These are phyloP conservation scores for Hemaris fuciformis DNA, from an alignment of 2,888 invertebrate genomes.

Conservation along the genomic window DNA sequence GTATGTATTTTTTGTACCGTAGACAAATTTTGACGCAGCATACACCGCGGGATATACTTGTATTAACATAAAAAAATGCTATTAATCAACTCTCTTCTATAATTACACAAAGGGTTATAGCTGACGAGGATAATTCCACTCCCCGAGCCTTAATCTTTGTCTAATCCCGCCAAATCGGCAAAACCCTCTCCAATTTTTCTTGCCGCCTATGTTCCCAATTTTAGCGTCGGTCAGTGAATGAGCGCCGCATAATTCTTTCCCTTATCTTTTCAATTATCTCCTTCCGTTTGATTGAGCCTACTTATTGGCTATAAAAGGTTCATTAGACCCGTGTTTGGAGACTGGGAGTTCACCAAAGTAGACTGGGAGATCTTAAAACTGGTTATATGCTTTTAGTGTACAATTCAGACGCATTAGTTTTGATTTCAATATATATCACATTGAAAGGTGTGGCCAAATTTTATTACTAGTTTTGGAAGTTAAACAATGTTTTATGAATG, in stretches of 20 bases:
- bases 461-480: too few species aligned
- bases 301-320: conserved; percentile 33
- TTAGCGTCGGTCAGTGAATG: conserved; percentile 20
- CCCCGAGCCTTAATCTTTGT: background rate
- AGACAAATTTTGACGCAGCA: too few species aligned
- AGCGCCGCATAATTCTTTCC: conserved; percentile 41
- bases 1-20: too few species aligned
- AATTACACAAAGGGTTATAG: background rate
- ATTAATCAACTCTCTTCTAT: background rate
- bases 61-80: background rate
- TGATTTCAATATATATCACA: too few species aligned
- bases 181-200: background rate
- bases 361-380: too few species aligned
- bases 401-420: too few species aligned
- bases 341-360: too few species aligned
- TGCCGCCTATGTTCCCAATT: background rate
- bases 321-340: conserved; percentile 14
- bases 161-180: background rate
- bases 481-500: too few species aligned
- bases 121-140: background rate
- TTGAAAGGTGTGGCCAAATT: too few species aligned
- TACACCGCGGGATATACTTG: too few species aligned
- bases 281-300: conserved; percentile 41
- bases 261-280: conserved; percentile 67
- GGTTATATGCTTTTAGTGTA: too few species aligned